A percentile compares a stretch with the other conserved stretches of the same genome.
Evolutionary conservation across 2,113 vertebrate genomes (phyloP).

Genomic region (Neogobius melanostomus): DNA sequence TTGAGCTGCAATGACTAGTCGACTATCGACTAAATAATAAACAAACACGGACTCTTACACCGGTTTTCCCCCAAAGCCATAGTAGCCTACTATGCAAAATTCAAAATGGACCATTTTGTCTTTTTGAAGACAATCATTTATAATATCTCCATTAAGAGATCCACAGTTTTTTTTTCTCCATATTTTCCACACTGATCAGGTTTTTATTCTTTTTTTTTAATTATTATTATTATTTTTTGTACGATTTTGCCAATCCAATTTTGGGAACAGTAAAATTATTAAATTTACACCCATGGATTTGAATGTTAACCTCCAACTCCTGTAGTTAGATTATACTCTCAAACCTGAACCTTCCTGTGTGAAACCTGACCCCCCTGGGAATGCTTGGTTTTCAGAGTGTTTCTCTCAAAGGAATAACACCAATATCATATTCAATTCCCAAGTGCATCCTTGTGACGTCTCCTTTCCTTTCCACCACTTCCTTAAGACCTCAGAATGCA

Average conservation of each 20-base stretch:
- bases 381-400: conserved; percentile 36
- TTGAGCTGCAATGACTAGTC: too few species aligned
- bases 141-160: too few species aligned
- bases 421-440: conserved; percentile 23
- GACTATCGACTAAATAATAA: too few species aligned
- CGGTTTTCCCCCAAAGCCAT: too few species aligned
- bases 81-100: too few species aligned
- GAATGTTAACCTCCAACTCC: background rate
- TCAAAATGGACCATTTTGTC: too few species aligned
- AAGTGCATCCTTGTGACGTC: conserved; percentile 22
- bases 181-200: too few species aligned
- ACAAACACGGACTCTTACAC: too few species aligned
- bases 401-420: conserved; percentile 24
- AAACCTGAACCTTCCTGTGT: conserved; percentile 37
- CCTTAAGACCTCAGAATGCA: conserved; percentile 21
- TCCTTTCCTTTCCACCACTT: conserved; percentile 32
- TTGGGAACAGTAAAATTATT: background rate
- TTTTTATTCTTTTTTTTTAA: too few species aligned
- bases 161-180: too few species aligned
- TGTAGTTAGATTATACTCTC: conserved; percentile 53
- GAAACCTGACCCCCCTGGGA: conserved; percentile 61
- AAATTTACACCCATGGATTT: background rate
- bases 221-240: too few species aligned
- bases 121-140: too few species aligned
- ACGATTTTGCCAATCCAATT: background rate